These are phyloP conservation scores for Siniperca obscura DNA, from an alignment of 2,797 vertebrate species.

Conservation along the genomic window DNA sequence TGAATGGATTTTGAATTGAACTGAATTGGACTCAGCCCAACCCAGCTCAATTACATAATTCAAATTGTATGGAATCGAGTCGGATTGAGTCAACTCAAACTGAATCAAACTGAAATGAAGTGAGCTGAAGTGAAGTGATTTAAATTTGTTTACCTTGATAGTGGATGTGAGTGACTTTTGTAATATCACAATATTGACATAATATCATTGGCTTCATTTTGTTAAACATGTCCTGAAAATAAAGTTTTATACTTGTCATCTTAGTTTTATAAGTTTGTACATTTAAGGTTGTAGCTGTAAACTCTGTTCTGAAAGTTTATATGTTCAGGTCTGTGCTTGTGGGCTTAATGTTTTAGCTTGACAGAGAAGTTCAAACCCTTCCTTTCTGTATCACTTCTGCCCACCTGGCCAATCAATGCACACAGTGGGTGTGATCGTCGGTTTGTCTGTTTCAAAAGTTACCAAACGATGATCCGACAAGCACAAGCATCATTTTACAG, in stretches of 20 bases:
- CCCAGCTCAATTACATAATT: conserved; percentile 56
- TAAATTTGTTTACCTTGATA: conserved; percentile 42
- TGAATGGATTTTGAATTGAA: conserved; percentile 71
- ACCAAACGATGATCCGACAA: background rate
- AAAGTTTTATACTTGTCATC: background rate
- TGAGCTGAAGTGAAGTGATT: conserved; percentile 22
- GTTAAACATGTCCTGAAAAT: background rate
- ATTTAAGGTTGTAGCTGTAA: conserved; percentile 1
- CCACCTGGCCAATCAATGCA: background rate
- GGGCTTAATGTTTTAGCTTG: background rate
- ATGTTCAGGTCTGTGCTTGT: background rate
- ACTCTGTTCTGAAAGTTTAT: background rate
- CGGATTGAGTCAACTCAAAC: conserved; percentile 32
- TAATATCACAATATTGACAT: conserved; percentile 16
- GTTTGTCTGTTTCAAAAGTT: background rate
- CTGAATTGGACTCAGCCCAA: conserved; percentile 55
- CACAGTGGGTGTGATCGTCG: background rate
- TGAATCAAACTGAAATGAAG: conserved; percentile 30
- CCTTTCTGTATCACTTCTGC: background rate
- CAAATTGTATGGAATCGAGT: conserved; percentile 45
- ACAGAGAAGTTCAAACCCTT: background rate
- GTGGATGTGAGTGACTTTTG: conserved; percentile 15
- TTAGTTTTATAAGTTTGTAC: background rate
- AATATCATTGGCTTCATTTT: conserved; percentile 3
- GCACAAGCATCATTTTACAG: background rate